Percentiles rank a stretch among this genome's conserved stretches.
Conservation (phyloP, 2,888 invertebrate genomes). For the Drosophila anceps region DNA sequence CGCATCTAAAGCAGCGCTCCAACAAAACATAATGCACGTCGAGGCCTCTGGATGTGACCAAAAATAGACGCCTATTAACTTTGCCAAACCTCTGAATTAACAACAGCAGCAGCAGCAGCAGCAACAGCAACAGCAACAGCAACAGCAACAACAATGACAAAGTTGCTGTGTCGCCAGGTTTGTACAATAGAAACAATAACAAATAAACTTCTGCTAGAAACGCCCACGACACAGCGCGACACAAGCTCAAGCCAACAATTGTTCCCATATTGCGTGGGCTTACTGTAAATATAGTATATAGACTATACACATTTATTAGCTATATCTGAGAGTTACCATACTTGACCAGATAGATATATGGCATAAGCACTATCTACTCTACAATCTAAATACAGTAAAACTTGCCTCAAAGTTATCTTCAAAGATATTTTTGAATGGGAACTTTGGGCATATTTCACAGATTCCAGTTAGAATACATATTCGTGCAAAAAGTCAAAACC, state of each 20-base stretch:
- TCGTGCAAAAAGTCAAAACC: too few species aligned
- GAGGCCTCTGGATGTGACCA: conserved; percentile 65
- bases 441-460: too few species aligned
- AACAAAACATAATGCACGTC: conserved; percentile 15
- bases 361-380: neutral
- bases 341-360: neutral
- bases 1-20: conserved; percentile 50
- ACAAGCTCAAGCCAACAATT: conserved; percentile 28
- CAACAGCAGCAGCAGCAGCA: conserved; percentile 21
- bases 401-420: neutral
- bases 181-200: conserved; percentile 62
- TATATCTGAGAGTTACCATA: neutral
- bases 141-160: conserved; percentile 26
- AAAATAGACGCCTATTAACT: conserved; percentile 67
- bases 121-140: conserved; percentile 20
- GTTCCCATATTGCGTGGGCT: conserved; percentile 35
- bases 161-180: conserved; percentile 50
- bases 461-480: too few species aligned
- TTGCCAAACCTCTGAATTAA: conserved; percentile 47
- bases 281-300: conserved; percentile 13
- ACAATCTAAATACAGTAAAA: neutral
- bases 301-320: neutral
- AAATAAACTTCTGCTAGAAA: conserved; percentile 54
- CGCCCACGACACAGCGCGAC: conserved; percentile 52
- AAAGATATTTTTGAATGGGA: too few species aligned